phyloP scores from a whole-genome alignment of 2,113 vertebrate species.

The Gambusia affinis region DNA sequence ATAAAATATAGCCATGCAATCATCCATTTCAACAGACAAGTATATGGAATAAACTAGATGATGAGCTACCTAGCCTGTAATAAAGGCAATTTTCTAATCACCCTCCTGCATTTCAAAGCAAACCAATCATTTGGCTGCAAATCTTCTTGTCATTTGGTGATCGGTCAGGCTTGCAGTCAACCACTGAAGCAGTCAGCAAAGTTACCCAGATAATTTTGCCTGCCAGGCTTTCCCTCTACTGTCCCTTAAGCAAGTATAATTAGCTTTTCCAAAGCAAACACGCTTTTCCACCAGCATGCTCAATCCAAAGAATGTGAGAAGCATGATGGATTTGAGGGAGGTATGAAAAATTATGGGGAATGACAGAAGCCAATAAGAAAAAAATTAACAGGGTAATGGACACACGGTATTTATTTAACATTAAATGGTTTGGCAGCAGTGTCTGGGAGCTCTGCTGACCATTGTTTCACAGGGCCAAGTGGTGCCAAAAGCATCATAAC shows the following conservation, averaged over 20 bases:
- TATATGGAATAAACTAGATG: background rate
- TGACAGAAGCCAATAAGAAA: constrained; percentile 12
- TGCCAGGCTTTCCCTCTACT: constrained; percentile 7
- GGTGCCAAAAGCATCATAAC: constrained; percentile 39
- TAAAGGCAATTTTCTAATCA: constrained; percentile 15
- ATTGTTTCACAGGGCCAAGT: constrained; percentile 23
- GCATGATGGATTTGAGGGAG: constrained; percentile 12
- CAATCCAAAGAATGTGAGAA: constrained; percentile 13
- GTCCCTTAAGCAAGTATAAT: constrained; percentile 38
- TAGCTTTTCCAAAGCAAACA: constrained; percentile 4
- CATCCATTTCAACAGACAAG: too few relatives aligned
- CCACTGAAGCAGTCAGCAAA: constrained; percentile 29
- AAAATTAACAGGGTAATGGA: constrained; percentile 32
- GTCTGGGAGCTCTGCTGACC: constrained; percentile 39
- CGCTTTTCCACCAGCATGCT: constrained; percentile 28
- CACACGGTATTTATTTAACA: constrained; percentile 38
- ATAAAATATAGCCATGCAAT: too few relatives aligned
- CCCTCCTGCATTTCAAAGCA: background rate
- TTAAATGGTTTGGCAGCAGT: constrained; percentile 19
- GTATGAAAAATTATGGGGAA: constrained; percentile 10
- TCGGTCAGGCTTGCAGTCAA: constrained; percentile 25
- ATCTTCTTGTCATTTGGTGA: constrained; percentile 37
- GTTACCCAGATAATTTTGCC: constrained; percentile 45
- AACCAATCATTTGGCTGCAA: constrained; percentile 20
- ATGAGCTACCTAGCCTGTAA: constrained; percentile 23